phyloP scores from a whole-genome alignment of 2,113 vertebrate species.

The Poeciliopsis turrubarensis region DNA sequence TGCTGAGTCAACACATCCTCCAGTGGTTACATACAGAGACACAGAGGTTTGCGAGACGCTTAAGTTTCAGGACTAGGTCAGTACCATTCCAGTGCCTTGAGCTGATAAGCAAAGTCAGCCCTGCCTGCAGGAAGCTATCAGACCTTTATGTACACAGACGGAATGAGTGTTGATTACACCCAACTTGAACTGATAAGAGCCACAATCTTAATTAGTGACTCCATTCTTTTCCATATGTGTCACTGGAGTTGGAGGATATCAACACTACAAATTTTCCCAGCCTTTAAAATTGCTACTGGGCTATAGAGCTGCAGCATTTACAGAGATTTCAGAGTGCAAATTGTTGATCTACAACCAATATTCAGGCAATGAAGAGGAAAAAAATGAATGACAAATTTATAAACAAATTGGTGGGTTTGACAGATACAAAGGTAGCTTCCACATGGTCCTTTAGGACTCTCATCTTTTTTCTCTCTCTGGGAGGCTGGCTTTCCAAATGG shows the following conservation, averaged over 20 bases:
- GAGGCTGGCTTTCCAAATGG: too few species aligned
- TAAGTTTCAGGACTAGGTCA: not conserved
- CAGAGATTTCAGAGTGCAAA: not conserved
- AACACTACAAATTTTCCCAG: not conserved
- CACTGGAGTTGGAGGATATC: conserved; percentile 10
- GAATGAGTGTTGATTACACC: conserved; percentile 12
- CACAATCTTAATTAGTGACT: conserved; percentile 9
- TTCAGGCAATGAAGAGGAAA: not conserved
- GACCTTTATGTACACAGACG: conserved; percentile 8
- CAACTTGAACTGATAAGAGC: conserved; percentile 12
- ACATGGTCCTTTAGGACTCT: too few species aligned
- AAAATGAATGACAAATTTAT: not conserved
- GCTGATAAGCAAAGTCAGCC: conserved; percentile 24
- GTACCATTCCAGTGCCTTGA: not conserved
- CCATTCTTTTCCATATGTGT: conserved; percentile 6
- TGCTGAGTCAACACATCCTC: conserved; percentile 10
- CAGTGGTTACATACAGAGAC: not conserved
- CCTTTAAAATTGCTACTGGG: conserved; percentile 2
- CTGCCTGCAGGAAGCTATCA: conserved; percentile 33
- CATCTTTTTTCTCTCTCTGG: too few species aligned
- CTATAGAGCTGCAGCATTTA: not conserved
- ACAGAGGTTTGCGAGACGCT: conserved; percentile 7
- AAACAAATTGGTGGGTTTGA: not conserved
- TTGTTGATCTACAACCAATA: not conserved
- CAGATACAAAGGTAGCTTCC: too few species aligned